phyloP scores from a whole-genome alignment of 2,797 vertebrate genomes.

The Gallirallus australis region DNA sequence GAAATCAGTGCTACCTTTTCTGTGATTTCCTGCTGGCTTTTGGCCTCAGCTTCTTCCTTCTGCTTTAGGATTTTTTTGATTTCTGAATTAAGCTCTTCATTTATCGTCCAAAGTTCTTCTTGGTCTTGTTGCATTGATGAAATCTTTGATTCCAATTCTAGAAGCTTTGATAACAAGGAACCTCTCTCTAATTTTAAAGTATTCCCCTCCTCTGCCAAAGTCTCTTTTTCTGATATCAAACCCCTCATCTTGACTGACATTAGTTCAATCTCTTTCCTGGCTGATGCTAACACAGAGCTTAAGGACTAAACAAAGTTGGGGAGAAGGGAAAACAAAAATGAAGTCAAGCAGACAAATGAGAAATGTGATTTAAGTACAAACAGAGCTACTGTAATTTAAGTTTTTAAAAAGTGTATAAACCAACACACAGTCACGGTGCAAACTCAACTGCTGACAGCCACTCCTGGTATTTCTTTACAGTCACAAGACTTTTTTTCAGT shows the following conservation, averaged over 20 bases:
- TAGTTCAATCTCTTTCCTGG: constrained; percentile 89
- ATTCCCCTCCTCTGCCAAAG: constrained; percentile 81
- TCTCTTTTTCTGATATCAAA: constrained; percentile 88
- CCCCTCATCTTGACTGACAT: constrained; percentile 90
- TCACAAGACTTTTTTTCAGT: background rate
- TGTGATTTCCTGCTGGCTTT: constrained; percentile 71
- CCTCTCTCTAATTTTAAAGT: constrained; percentile 83
- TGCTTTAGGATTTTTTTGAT: constrained; percentile 77
- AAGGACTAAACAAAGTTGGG: constrained; percentile 89
- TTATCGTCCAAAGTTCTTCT: constrained; percentile 77
- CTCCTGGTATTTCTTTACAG: background rate
- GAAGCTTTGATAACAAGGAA: constrained; percentile 80
- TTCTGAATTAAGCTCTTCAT: constrained; percentile 79
- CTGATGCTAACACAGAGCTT: constrained; percentile 92
- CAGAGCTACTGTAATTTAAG: constrained; percentile 24
- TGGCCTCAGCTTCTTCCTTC: constrained; percentile 79
- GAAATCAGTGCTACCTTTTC: constrained; percentile 68
- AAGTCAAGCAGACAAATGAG: constrained; percentile 82
- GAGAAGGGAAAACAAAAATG: constrained; percentile 87
- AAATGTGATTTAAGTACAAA: constrained; percentile 72
- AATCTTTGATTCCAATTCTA: constrained; percentile 80
- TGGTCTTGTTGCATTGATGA: constrained; percentile 78
- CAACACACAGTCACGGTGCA: constrained; percentile 38
- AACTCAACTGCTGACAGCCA: background rate
- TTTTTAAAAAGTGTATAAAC: background rate